Evolutionary conservation across 2,797 vertebrate genomes (phyloP), one percentile per base, ranked within the genome.

Genomic region (Arctocebus calabarensis): DNA sequence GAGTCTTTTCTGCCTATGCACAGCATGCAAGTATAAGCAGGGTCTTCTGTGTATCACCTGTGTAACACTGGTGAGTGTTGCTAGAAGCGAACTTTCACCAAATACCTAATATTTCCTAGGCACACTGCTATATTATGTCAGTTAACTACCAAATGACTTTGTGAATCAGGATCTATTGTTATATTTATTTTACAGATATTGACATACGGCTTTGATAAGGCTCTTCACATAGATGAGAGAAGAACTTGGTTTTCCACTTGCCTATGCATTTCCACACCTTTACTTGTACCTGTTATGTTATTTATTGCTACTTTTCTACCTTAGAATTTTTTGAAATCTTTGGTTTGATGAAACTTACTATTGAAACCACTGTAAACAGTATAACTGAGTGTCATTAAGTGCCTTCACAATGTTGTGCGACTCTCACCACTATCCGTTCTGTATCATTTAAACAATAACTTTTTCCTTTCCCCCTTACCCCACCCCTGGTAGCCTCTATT

Each of bases 291-390:
- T 66, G 3, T 16, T 3, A 34, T 14, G n/a, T 37, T 40, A 17
- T 71, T 55, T 45, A 10, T 71, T 55, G n/a, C 7, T 40, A 13
- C 20, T 40, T 45, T 78, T 81, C 66, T 16, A 48, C 57, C 32
- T 93, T 52, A 88, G 27, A 91, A 29, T 13, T 64, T 82, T 93
- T 84, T 75, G 52, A 84, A 93, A 75, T 40, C 37, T 93, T 79
- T n/a, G 55, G 19, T 79, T 91, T 82, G 43, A 64, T 34, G 20
- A 88, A 75, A 48, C 62, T 61, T 52, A 45, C 64, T 55, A 73
- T 57, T 78, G 71, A 82, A 91, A 77, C 61, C 32, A 82, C 23
- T 82, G 27, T 78, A 77, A 90, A 17, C 23, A 66, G 25, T 45
- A 70, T n/a, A 70, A 61, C 40, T 81, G 34, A 75, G 48, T 29